Evolutionary conservation across 2,797 vertebrate genomes (phyloP).

Genomic region (Tenualosa thibaudeaui): DNA sequence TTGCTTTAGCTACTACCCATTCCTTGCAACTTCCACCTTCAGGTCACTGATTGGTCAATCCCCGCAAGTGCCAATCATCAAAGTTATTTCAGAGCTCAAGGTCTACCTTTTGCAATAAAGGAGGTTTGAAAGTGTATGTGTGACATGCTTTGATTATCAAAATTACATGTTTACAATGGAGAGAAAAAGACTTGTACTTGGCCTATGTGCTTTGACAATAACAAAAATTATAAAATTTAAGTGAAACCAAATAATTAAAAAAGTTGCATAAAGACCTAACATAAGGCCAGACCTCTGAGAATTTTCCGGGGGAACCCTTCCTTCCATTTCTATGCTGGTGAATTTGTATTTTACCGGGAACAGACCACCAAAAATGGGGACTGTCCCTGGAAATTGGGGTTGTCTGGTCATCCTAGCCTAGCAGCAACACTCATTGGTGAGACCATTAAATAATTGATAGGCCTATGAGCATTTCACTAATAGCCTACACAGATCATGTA

Average conservation of each 20-base stretch:
- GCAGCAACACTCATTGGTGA: neutral
- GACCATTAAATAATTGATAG: neutral
- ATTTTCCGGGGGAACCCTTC: too few species aligned
- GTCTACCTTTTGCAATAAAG: neutral
- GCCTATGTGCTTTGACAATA: neutral
- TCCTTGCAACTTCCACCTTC: slow-evolving; percentile 4
- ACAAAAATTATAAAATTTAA: neutral
- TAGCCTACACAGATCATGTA: neutral
- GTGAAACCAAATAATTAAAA: neutral
- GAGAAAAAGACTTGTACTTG: neutral
- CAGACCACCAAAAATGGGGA: too few species aligned
- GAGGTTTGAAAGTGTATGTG: too few species aligned
- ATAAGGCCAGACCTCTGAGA: too few species aligned
- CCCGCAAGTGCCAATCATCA: neutral
- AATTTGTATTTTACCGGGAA: too few species aligned
- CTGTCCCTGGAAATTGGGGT: too few species aligned
- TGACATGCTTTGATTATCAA: neutral
- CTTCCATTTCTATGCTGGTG: too few species aligned
- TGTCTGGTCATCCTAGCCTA: too few species aligned
- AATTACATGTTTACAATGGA: neutral
- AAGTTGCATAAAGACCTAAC: too few species aligned
- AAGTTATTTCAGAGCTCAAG: neutral
- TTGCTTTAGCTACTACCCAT: neutral
- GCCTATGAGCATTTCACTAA: neutral
- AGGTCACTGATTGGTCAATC: neutral